Conservation (phyloP, 1,140 invertebrate genomes). For the Drosophila athabasca region DNA sequence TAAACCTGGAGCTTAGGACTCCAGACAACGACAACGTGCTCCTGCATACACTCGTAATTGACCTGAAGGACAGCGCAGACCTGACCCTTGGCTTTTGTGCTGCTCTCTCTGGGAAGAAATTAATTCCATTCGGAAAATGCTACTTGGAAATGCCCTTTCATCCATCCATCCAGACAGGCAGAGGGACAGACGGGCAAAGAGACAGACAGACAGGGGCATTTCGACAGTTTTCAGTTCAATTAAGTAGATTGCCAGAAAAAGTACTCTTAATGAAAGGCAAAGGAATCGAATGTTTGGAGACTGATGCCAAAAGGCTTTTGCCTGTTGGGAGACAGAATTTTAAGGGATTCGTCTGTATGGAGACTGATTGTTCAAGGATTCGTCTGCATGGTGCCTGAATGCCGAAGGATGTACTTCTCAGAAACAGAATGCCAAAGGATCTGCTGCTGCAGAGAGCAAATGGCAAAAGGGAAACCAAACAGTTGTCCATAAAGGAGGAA, state of each 20-base stretch:
- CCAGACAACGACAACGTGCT: constrained; percentile 48
- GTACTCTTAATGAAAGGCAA: constrained; percentile 39
- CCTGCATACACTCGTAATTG: constrained; percentile 40
- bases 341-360: too few relatives aligned
- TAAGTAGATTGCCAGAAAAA: constrained; percentile 31
- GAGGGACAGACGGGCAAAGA: constrained; percentile 4
- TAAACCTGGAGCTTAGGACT: constrained; percentile 56
- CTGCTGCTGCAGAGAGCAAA: not conserved
- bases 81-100: constrained; percentile 4
- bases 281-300: not conserved
- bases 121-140: constrained; percentile 36
- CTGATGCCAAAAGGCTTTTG: too few relatives aligned
- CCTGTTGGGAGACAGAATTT: too few relatives aligned
- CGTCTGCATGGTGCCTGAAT: too few relatives aligned
- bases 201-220: constrained; percentile 18
- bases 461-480: not conserved
- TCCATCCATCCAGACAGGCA: not conserved
- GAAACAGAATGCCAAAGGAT: too few relatives aligned
- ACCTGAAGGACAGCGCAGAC: constrained; percentile 7
- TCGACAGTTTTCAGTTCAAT: constrained; percentile 60
- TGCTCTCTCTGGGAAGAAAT: constrained; percentile 22
- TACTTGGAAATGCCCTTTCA: constrained; percentile 43
- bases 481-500: not conserved
- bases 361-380: too few relatives aligned
- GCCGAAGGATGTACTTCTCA: too few relatives aligned